Evolutionary conservation across 2,113 vertebrate species (phyloP).

Genomic region (Garra rufa): DNA sequence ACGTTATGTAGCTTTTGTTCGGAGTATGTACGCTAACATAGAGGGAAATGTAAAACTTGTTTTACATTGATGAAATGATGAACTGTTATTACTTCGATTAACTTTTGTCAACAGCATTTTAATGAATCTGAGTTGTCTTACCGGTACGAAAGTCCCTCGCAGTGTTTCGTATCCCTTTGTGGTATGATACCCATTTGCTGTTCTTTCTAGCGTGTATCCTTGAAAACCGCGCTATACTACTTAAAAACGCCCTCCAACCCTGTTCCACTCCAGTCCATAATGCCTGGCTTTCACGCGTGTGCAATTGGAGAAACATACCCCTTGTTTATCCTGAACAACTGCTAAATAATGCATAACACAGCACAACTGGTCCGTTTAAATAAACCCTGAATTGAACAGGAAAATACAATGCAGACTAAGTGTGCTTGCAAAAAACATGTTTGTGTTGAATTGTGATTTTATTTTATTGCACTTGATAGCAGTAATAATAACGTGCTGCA

Average conservation of each 20-base stretch:
- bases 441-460: not conserved
- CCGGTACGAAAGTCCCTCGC: constrained; percentile 56
- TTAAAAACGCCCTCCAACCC: constrained; percentile 40
- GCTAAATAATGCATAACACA: constrained; percentile 50
- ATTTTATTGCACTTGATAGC: not conserved
- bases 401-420: not conserved
- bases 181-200: not conserved
- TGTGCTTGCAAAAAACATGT: not conserved
- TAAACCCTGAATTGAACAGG: not conserved
- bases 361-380: constrained; percentile 12
- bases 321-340: constrained; percentile 16
- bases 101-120: not conserved
- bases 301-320: constrained; percentile 23
- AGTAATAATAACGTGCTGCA: not conserved
- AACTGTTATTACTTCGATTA: not conserved
- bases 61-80: not conserved
- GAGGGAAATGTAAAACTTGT: not conserved
- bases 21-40: not conserved
- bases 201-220: constrained; percentile 25
- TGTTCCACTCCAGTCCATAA: constrained; percentile 24
- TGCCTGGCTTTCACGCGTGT: constrained; percentile 32
- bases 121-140: constrained; percentile 60
- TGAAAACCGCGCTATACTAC: constrained; percentile 16
- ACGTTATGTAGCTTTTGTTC: not conserved
- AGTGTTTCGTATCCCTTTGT: constrained; percentile 27